Percentiles rank a stretch among this genome's conserved stretches.
phyloP scores from a whole-genome alignment of 1,140 invertebrate genomes.

The Sycobia sp. region DNA sequence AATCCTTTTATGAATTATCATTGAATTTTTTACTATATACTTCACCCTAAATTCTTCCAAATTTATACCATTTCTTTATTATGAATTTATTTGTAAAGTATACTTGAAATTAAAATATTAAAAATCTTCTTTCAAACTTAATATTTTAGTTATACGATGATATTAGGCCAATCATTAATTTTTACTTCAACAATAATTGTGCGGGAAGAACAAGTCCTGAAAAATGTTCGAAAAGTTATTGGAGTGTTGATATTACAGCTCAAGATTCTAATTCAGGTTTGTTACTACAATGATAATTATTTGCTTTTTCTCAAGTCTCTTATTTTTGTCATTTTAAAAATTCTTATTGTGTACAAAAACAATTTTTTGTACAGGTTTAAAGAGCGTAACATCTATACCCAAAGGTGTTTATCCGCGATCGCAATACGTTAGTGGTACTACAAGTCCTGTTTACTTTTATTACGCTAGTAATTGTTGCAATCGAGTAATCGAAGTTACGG shows the following conservation, averaged over 20 bases:
- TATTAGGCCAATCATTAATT: constrained; percentile 57
- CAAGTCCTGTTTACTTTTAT: constrained; percentile 62
- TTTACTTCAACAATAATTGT: constrained; percentile 65
- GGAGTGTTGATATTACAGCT: constrained; percentile 67
- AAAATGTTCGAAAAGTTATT: constrained; percentile 63
- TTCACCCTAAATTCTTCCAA: too few species aligned
- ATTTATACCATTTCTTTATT: too few species aligned
- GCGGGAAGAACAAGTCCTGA: constrained; percentile 52
- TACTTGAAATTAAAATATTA: too few species aligned
- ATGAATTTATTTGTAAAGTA: too few species aligned
- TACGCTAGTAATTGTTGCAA: constrained; percentile 69
- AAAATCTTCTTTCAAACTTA: too few species aligned
- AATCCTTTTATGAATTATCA: too few species aligned
- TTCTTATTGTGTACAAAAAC: too few species aligned
- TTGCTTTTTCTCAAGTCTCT: neutral
- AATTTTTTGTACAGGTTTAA: constrained; percentile 58
- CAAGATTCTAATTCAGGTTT: constrained; percentile 65
- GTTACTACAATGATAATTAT: too few species aligned
- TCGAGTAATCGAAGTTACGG: constrained; percentile 64
- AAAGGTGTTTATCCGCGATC: constrained; percentile 54
- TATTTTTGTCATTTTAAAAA: neutral
- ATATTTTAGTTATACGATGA: constrained; percentile 47
- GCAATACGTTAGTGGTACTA: constrained; percentile 66
- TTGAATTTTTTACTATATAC: too few species aligned
- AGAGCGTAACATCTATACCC: constrained; percentile 64